Conservation (phyloP, 2,113 vertebrate species). For the Polypterus senegalus region DNA sequence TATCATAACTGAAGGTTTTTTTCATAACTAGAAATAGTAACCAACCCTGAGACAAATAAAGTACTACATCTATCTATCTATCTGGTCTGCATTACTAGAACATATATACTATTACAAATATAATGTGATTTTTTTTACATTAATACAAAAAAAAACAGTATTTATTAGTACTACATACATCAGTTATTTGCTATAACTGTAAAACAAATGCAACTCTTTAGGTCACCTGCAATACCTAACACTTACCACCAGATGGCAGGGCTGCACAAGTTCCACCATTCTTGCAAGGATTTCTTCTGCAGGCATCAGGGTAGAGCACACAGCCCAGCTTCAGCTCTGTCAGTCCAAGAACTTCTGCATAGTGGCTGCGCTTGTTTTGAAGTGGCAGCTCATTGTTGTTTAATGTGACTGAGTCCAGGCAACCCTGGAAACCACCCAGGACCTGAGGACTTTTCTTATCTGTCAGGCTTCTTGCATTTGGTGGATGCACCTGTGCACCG, state of each 20-base stretch:
- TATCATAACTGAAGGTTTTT: too few relatives aligned
- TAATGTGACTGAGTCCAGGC: slow-evolving; percentile 79
- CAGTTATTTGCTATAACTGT: too few relatives aligned
- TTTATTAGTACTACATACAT: too few relatives aligned
- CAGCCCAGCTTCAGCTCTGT: slow-evolving; percentile 85
- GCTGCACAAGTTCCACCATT: slow-evolving; percentile 74
- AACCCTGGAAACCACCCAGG: slow-evolving; percentile 83
- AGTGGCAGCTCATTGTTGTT: slow-evolving; percentile 82
- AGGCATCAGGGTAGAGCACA: slow-evolving; percentile 78
- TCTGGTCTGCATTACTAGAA: too few relatives aligned
- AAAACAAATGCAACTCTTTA: too few relatives aligned
- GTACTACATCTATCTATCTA: too few relatives aligned
- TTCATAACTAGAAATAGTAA: too few relatives aligned
- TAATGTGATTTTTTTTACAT: too few relatives aligned
- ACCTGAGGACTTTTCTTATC: slow-evolving; percentile 66
- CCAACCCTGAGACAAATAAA: too few relatives aligned
- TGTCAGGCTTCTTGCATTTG: slow-evolving; percentile 56
- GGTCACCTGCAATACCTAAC: not conserved
- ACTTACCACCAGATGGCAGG: slow-evolving; percentile 79
- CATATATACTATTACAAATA: too few relatives aligned
- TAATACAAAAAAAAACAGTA: too few relatives aligned
- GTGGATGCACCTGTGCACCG: slow-evolving; percentile 79
- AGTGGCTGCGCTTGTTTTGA: slow-evolving; percentile 84
- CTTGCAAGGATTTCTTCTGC: slow-evolving; percentile 69
- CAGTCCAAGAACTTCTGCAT: slow-evolving; percentile 86